Conservation (phyloP, 2,888 invertebrate species). For the Drosophila fulvimacula region DNA sequence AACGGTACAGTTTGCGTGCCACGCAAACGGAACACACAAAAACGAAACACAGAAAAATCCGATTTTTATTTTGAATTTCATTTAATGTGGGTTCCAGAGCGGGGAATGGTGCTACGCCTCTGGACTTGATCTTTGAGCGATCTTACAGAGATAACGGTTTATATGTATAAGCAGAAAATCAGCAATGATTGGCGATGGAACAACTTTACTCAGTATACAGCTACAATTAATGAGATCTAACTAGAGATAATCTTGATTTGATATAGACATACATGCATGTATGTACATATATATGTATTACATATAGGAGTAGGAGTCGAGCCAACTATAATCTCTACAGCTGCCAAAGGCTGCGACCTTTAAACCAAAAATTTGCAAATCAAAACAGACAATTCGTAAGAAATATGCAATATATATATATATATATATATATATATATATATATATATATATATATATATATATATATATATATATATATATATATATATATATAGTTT, state of each 20-base stretch:
- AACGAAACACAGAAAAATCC: constrained; percentile 42
- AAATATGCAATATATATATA: no score
- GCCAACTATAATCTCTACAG: not conserved
- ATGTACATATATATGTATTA: not conserved
- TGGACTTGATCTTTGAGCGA: not conserved
- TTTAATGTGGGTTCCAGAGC: not conserved
- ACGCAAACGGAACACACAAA: constrained; percentile 33
- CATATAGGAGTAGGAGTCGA: no score
- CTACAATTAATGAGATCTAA: not conserved
- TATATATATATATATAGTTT: no score
- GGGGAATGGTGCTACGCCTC: no score
- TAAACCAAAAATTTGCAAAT: not conserved
- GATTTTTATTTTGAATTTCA: no score
- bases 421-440: no score
- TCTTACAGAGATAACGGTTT: not conserved
- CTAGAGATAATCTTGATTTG: not conserved
- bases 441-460: no score
- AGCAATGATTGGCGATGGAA: not conserved
- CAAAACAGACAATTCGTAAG: not conserved
- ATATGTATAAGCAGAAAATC: not conserved
- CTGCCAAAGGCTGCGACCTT: not conserved
- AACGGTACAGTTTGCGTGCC: constrained; percentile 41
- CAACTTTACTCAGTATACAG: not conserved
- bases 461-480: no score
- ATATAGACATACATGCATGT: no score